Percentiles rank a stretch among this genome's conserved stretches.
Evolutionary conservation across 2,797 vertebrate species (phyloP).

Genomic region (Arnoldichthys spilopterus): DNA sequence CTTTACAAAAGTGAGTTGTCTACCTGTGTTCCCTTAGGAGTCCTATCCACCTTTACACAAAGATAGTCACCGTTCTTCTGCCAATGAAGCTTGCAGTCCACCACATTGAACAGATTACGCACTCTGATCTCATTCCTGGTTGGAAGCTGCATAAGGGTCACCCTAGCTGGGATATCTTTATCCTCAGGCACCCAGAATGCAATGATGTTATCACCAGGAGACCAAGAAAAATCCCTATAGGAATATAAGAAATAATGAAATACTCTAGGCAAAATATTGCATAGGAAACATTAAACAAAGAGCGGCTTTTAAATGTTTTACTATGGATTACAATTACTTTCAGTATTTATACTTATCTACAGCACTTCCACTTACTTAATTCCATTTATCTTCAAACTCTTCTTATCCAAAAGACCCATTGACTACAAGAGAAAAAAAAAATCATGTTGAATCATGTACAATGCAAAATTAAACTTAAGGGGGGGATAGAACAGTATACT

Average conservation of each 20-base stretch:
- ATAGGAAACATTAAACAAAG: no score
- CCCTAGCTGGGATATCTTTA: constrained; percentile 97
- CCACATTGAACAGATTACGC: constrained; percentile 97
- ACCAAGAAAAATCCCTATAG: constrained; percentile 89
- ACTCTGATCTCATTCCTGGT: constrained; percentile 95
- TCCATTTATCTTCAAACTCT: constrained; percentile 95
- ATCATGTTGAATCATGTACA: neutral
- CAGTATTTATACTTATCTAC: neutral
- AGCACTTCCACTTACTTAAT: constrained; percentile 86
- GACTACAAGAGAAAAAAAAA: constrained; percentile 76
- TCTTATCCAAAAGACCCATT: constrained; percentile 97
- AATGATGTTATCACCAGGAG: constrained; percentile 95
- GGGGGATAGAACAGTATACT: no score
- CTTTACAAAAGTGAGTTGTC: neutral
- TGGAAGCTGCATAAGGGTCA: constrained; percentile 97
- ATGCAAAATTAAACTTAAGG: neutral
- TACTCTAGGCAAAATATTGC: no score
- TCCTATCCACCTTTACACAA: constrained; percentile 97
- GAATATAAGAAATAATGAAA: no score
- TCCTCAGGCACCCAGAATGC: constrained; percentile 99
- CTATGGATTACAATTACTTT: no score
- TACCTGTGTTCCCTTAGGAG: constrained; percentile 96
- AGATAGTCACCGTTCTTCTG: constrained; percentile 97
- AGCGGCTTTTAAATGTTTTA: no score
- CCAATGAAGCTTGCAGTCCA: constrained; percentile 98